Evolutionary conservation across 2,797 vertebrate genomes (phyloP).

Genomic region (Enteromius radiatus): DNA sequence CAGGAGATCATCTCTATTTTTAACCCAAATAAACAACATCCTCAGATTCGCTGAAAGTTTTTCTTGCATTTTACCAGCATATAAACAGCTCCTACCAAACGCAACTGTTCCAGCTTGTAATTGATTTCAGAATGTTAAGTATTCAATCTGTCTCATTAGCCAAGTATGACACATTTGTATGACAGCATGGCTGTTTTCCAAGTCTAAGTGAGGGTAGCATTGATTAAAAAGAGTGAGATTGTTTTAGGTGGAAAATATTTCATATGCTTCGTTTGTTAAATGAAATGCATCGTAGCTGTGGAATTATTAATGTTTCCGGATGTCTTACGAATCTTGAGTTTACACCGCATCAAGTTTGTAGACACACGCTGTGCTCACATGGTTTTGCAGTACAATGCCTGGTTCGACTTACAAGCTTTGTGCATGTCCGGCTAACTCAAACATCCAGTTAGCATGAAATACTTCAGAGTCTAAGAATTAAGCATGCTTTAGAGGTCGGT

Average conservation of each 20-base stretch:
- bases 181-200: conserved; percentile 43
- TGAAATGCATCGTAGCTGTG: background rate
- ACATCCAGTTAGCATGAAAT: conserved; percentile 1
- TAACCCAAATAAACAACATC: conserved; percentile 32
- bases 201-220: conserved; percentile 35
- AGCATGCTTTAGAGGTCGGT: conserved; percentile 11
- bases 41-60: conserved; percentile 19
- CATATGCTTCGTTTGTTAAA: conserved; percentile 4
- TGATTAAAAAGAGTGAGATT: conserved; percentile 45
- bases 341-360: background rate
- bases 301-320: conserved; percentile 9
- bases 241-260: conserved; percentile 28
- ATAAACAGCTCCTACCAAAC: conserved; percentile 1
- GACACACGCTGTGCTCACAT: background rate
- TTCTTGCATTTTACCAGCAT: conserved; percentile 22
- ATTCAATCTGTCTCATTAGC: conserved; percentile 57
- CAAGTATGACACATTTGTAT: conserved; percentile 56
- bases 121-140: conserved; percentile 55
- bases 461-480: conserved; percentile 14
- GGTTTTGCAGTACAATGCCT: conserved; percentile 24
- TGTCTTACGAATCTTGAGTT: background rate
- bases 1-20: conserved; percentile 25
- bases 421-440: background rate
- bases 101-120: conserved; percentile 20
- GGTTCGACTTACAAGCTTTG: background rate